Conservation (phyloP, 2,888 invertebrate species). For the Pterobdella sp. region DNA sequence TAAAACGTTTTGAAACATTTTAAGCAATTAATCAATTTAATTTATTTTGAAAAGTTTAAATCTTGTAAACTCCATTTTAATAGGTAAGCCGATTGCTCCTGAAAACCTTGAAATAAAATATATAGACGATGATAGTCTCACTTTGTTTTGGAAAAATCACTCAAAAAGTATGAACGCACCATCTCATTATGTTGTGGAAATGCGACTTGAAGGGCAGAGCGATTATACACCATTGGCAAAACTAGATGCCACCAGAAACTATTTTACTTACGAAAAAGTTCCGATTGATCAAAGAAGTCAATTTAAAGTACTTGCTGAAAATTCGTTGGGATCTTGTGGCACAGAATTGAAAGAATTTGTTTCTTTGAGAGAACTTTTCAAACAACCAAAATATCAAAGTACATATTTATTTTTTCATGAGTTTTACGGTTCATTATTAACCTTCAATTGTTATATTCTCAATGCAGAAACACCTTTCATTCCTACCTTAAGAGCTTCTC, state of each 20-base stretch:
- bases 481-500: not conserved
- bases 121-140: not conserved
- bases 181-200: constrained; percentile 40
- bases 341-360: not conserved
- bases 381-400: not conserved
- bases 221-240: constrained; percentile 27
- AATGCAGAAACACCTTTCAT: not conserved
- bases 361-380: not conserved
- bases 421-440: not conserved
- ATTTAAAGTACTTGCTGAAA: constrained; percentile 65
- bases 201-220: constrained; percentile 21
- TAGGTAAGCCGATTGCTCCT: constrained; percentile 11
- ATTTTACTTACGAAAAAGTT: constrained; percentile 24
- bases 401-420: not conserved
- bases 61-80: not conserved
- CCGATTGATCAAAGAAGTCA: constrained; percentile 57
- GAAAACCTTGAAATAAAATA: not conserved
- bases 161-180: constrained; percentile 25
- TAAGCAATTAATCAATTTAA: not conserved
- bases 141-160: not conserved
- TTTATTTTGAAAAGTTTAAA: not conserved
- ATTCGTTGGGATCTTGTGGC: constrained; percentile 13
- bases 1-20: not conserved
- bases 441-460: not conserved
- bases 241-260: constrained; percentile 22